Evolutionary conservation across 2,113 vertebrate species (phyloP).

Genomic region (Sapayoa aenigma): DNA sequence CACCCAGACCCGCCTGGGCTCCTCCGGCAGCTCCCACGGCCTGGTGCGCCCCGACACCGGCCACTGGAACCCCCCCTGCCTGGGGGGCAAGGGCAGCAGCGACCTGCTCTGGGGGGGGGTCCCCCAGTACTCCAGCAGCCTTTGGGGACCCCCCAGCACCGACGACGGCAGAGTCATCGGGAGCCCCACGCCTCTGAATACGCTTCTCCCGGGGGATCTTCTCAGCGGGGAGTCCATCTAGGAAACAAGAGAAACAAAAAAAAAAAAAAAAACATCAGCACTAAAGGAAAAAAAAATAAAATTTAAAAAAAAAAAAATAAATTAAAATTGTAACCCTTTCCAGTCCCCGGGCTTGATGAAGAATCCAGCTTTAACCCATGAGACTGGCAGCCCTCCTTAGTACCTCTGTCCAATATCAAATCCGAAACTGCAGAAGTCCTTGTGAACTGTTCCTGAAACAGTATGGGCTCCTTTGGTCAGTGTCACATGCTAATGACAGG

Average conservation of each 20-base stretch:
- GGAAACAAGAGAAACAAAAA: conserved; percentile 41
- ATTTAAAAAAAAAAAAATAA: neutral
- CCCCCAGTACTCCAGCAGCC: conserved; percentile 93
- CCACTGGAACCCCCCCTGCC: conserved; percentile 86
- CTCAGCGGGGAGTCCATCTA: conserved; percentile 97
- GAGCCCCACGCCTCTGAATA: conserved; percentile 92
- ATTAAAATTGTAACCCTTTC: conserved; percentile 61
- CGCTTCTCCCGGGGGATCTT: conserved; percentile 93
- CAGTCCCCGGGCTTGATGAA: conserved; percentile 66
- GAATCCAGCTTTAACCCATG: conserved; percentile 67
- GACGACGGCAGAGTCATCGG: conserved; percentile 90
- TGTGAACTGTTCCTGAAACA: conserved; percentile 79
- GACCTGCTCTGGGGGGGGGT: conserved; percentile 94
- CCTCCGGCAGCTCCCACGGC: conserved; percentile 80
- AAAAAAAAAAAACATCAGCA: conserved; percentile 72
- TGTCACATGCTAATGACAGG: conserved; percentile 74
- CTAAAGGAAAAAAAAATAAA: conserved; percentile 61
- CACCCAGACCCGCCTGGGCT: conserved; percentile 84
- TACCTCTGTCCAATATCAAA: conserved; percentile 77
- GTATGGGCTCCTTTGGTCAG: conserved; percentile 77
- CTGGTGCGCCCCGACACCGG: conserved; percentile 78
- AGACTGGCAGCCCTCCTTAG: conserved; percentile 73
- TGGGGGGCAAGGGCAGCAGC: conserved; percentile 82
- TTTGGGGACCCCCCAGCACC: conserved; percentile 90
- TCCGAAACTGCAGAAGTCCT: conserved; percentile 71